Conservation (phyloP, 1,140 invertebrate genomes). For the Aphelinus atriplicis region DNA sequence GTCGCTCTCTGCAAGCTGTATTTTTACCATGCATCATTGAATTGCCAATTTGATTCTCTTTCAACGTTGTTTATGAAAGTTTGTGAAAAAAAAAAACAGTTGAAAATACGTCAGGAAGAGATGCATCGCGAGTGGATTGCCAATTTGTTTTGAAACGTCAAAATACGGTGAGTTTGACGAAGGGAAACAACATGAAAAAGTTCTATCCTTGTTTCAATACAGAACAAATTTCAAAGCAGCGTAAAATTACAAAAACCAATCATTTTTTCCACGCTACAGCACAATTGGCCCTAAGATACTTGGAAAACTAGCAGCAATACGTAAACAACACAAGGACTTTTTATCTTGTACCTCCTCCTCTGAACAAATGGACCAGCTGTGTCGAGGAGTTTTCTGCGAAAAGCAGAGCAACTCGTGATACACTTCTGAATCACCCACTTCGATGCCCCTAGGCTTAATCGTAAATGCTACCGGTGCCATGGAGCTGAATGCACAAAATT, state of each 20-base stretch:
- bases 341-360: slow-evolving; percentile 54
- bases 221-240: slow-evolving; percentile 20
- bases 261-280: slow-evolving; percentile 7
- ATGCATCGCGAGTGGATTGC: too few relatives aligned
- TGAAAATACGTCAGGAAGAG: too few relatives aligned
- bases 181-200: background rate
- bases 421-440: slow-evolving; percentile 64
- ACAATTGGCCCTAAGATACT: slow-evolving; percentile 24
- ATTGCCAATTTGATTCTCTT: too few relatives aligned
- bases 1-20: too few relatives aligned
- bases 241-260: slow-evolving; percentile 17
- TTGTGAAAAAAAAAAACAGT: too few relatives aligned
- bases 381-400: slow-evolving; percentile 60
- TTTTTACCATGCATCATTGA: too few relatives aligned
- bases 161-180: too few relatives aligned
- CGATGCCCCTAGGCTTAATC: slow-evolving; percentile 63
- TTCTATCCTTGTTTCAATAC: slow-evolving; percentile 1
- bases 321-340: slow-evolving; percentile 35
- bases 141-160: too few relatives aligned
- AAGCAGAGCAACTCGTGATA: slow-evolving; percentile 66
- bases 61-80: too few relatives aligned
- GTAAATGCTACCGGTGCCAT: slow-evolving; percentile 63
- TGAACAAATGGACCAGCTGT: slow-evolving; percentile 59
- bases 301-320: slow-evolving; percentile 36
- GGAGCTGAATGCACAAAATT: slow-evolving; percentile 60